Conservation (phyloP, 1,140 invertebrate species). For the Rhopalosiphum padi region DNA sequence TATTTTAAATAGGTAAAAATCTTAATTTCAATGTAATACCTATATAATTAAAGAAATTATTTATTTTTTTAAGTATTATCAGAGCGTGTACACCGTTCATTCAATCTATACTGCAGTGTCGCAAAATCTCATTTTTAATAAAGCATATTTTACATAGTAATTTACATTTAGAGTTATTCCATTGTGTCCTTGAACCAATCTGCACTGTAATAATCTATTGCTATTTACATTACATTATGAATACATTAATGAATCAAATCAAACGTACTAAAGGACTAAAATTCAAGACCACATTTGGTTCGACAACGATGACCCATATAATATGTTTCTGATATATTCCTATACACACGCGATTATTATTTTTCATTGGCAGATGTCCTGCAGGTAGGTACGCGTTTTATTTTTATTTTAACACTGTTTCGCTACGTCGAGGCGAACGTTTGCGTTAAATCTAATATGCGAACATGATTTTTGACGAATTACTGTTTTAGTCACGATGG, state of each 20-base stretch:
- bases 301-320: neutral
- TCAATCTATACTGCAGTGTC: neutral
- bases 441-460: neutral
- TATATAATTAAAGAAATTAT: neutral
- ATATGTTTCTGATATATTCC: neutral
- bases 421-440: neutral
- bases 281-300: neutral
- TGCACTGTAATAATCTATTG: neutral
- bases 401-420: neutral
- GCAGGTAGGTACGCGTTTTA: neutral
- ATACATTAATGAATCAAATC: neutral
- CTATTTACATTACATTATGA: neutral
- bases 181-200: neutral
- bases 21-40: neutral
- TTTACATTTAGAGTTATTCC: conserved; percentile 21
- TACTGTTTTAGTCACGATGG: neutral
- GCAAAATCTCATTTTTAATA: neutral
- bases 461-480: neutral
- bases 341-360: neutral
- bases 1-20: neutral
- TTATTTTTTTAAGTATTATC: neutral
- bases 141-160: neutral
- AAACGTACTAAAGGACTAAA: neutral
- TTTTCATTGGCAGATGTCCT: neutral
- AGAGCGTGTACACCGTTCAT: neutral